These are phyloP conservation scores for Pseudococcus longispinus DNA, from an alignment of 2,888 invertebrate genomes.

Conservation along the genomic window DNA sequence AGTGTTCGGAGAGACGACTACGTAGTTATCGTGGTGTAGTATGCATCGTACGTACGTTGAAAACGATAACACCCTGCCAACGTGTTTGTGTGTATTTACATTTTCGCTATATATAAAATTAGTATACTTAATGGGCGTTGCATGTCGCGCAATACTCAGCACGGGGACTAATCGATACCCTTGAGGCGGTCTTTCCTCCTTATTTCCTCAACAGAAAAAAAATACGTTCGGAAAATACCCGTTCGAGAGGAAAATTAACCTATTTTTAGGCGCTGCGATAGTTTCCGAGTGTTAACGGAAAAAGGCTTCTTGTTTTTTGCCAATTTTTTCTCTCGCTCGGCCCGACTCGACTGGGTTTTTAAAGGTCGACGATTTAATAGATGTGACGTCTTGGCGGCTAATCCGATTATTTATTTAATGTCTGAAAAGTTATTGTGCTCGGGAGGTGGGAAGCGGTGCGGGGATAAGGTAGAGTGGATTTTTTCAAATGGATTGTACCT, in stretches of 20 bases:
- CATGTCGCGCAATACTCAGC: background rate
- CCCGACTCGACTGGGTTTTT: background rate
- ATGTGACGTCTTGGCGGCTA: background rate
- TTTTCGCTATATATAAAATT: constrained; percentile 29
- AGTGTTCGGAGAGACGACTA: background rate
- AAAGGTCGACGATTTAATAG: background rate
- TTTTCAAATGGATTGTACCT: too few species aligned
- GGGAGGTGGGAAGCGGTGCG: background rate
- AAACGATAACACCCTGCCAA: constrained; percentile 30
- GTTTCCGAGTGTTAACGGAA: background rate
- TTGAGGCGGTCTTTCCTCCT: background rate
- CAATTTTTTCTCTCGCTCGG: background rate
- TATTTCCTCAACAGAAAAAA: background rate
- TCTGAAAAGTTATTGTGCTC: background rate
- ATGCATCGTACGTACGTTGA: background rate
- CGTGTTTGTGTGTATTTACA: constrained; percentile 10
- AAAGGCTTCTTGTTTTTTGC: background rate
- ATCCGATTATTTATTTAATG: background rate
- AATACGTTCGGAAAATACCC: background rate
- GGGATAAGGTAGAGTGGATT: background rate
- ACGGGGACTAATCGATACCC: constrained; percentile 20
- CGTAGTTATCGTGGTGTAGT: background rate
- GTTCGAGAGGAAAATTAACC: background rate
- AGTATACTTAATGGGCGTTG: constrained; percentile 31
- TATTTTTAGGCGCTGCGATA: background rate